A percentile compares a stretch with the other conserved stretches of the same genome.
phyloP scores from a whole-genome alignment of 2,797 vertebrate species.

The Phrynocephalus forsythii region DNA sequence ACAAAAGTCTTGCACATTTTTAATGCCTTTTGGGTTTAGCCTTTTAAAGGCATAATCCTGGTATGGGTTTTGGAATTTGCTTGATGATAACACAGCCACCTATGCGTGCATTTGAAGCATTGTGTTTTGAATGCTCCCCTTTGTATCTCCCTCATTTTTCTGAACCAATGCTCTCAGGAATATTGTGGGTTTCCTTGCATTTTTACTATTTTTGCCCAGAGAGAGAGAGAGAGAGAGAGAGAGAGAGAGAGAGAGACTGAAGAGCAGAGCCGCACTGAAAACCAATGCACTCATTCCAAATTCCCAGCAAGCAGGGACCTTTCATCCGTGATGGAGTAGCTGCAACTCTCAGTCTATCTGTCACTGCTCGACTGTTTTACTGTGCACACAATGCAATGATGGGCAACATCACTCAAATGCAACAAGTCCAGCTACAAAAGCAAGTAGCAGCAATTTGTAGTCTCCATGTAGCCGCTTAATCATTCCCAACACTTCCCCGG shows the following conservation, averaged over 20 bases:
- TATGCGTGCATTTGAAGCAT: too few relatives aligned
- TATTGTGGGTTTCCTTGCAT: too few relatives aligned
- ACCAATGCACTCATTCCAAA: conserved; percentile 63
- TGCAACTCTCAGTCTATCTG: conserved; percentile 82
- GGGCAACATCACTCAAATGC: conserved; percentile 82
- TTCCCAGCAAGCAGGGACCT: conserved; percentile 68
- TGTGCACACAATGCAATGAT: conserved; percentile 85
- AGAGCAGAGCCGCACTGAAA: conserved; percentile 59
- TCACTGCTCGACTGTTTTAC: conserved; percentile 84
- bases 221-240: not conserved
- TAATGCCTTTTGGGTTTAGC: too few relatives aligned
- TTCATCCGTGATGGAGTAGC: conserved; percentile 79
- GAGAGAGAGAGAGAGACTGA: conserved; percentile 6
- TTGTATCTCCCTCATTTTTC: not conserved
- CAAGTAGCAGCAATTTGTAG: conserved; percentile 78
- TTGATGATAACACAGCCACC: too few relatives aligned
- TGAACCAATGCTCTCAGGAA: not conserved
- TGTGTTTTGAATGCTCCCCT: not conserved
- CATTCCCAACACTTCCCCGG: conserved; percentile 68
- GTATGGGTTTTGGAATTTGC: too few relatives aligned
- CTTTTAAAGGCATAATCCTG: too few relatives aligned
- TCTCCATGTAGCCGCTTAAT: conserved; percentile 73
- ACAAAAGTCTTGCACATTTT: too few relatives aligned
- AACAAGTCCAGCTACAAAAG: conserved; percentile 73
- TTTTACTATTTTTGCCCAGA: not conserved